phyloP scores from a whole-genome alignment of 2,888 invertebrate species.

The Drosophila kambysellisi region DNA sequence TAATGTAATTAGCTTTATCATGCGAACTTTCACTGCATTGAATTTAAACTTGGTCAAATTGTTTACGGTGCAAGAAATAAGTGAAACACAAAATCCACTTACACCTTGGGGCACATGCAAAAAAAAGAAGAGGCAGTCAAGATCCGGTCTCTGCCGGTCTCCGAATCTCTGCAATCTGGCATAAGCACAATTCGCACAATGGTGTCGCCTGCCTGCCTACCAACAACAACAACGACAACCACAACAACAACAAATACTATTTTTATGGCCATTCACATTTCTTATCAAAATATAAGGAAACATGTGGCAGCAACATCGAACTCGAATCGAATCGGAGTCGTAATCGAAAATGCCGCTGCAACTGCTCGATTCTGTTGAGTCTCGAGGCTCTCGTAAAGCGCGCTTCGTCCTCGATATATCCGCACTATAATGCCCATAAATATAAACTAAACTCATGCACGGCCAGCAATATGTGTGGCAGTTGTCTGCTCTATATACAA shows the following conservation, averaged over 20 bases:
- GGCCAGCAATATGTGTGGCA: slow-evolving; percentile 53
- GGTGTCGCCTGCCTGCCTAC: not conserved
- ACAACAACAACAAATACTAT: slow-evolving; percentile 9
- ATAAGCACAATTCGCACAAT: slow-evolving; percentile 34
- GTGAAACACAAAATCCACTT: slow-evolving; percentile 23
- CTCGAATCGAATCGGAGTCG: slow-evolving; percentile 5
- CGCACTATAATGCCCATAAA: slow-evolving; percentile 85
- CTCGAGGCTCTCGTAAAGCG: slow-evolving; percentile 52
- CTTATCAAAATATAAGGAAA: slow-evolving; percentile 39
- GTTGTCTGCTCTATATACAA: slow-evolving; percentile 31
- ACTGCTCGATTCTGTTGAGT: not conserved
- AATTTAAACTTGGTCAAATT: not conserved
- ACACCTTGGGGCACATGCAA: slow-evolving; percentile 15
- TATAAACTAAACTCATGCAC: slow-evolving; percentile 84
- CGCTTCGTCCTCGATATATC: slow-evolving; percentile 77
- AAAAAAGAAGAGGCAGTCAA: not conserved
- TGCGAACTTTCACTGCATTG: not conserved
- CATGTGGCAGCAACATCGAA: slow-evolving; percentile 20
- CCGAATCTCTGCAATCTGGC: slow-evolving; percentile 10
- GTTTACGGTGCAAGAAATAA: not conserved
- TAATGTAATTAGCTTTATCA: too few relatives aligned
- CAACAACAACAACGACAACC: slow-evolving; percentile 15
- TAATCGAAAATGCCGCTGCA: slow-evolving; percentile 29
- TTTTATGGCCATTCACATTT: slow-evolving; percentile 46
- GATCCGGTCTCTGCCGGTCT: not conserved